Base-by-base conservation (phyloP, 2,888 invertebrate genomes). In the Gymnosoma rotundatum region DNA sequence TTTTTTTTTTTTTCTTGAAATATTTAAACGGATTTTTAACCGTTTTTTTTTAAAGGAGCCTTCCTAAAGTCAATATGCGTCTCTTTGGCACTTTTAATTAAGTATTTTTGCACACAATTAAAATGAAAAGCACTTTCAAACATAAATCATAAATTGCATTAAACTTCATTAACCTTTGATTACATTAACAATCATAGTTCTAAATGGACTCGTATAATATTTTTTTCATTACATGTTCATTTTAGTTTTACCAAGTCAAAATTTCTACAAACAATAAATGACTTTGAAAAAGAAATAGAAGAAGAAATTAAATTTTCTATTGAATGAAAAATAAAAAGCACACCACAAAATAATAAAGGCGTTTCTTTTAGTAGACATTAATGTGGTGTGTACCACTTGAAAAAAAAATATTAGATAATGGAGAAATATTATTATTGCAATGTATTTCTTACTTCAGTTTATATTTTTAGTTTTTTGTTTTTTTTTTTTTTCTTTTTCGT, bases 261-360 rank as follows among this genome's bases (percentile, higher is more conserved):
- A 52, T 73, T 73, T 48, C 66, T 48, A 45, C 82, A 78, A 83
- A 73, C 78, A 73, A 83, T 83, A 83, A 74, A 64, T 74, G 8
- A 16, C 48, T 72, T 72, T 16, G 45, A 58, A 58, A 45, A 58
- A 45, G 42, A 14, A 45, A 25, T n/a, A n/a, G 25, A 56, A 60
- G 21, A 50, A 58, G 5, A 52, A 67, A 32, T 1, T 45, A 42
- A 48, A n/a, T n/a, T 48, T 14, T n/a, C 16, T n/a, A 48, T n/a
- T 7, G 21, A 42, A 42, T 12, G 12, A 12, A 42, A 12, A 42
- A 42, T 12, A 12, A 42, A 12, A 42, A 38, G 60, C 25, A 25
- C 58, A 54, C 42, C 9, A 32, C 42, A 20, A 18, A 61, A 78
- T 54, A 48, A 48, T n/a, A 48, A 16, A n/a, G 6, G 21, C 20